These are phyloP conservation scores for Eustalomyia histrio DNA, from an alignment of 2,888 invertebrate species.

Conservation along the genomic window DNA sequence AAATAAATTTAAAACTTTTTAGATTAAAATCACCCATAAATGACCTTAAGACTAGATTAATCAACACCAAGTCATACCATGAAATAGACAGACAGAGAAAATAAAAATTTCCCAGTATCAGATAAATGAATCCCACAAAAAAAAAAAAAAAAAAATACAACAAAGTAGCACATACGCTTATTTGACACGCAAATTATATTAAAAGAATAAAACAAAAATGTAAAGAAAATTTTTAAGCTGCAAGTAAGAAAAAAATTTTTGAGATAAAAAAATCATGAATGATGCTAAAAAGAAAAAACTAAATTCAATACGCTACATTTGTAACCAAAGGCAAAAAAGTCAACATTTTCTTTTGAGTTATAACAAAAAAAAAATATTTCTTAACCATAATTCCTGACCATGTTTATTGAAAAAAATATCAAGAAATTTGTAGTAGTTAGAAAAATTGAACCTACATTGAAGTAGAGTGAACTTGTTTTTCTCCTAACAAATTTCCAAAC, in stretches of 20 bases:
- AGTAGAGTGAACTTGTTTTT: constrained; percentile 51
- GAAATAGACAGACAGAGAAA: neutral
- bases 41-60: constrained; percentile 62
- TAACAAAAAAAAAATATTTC: constrained; percentile 6
- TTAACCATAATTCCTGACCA: constrained; percentile 12
- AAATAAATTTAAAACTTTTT: constrained; percentile 34
- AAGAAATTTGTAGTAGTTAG: constrained; percentile 14
- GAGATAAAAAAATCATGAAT: constrained; percentile 51
- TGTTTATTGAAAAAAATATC: constrained; percentile 3
- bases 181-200: constrained; percentile 63
- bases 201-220: constrained; percentile 25
- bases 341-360: neutral
- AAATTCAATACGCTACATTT: constrained; percentile 14
- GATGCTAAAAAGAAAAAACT: constrained; percentile 32
- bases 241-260: neutral
- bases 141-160: constrained; percentile 14
- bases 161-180: constrained; percentile 66
- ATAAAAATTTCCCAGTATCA: constrained; percentile 19
- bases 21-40: constrained; percentile 59
- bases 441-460: constrained; percentile 24
- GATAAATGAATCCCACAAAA: constrained; percentile 17
- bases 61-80: constrained; percentile 46
- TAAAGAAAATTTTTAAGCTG: neutral
- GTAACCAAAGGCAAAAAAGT: neutral
- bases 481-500: neutral